Evolutionary conservation across 2,797 vertebrate genomes (phyloP).

Genomic region (Oreonectes daqikongensis): DNA sequence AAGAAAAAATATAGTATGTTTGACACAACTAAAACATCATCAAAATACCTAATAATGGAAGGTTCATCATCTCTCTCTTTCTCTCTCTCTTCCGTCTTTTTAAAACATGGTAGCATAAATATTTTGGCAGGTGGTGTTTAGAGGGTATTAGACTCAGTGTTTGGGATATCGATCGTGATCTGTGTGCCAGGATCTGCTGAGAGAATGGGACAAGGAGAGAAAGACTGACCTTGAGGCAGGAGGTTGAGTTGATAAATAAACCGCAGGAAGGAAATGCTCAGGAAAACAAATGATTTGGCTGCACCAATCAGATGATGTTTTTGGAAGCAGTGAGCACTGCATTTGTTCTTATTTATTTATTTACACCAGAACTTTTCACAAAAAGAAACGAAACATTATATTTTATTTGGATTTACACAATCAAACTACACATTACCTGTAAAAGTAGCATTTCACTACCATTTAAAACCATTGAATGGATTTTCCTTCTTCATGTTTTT

Average conservation of each 20-base stretch:
- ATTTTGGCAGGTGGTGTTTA: conserved; percentile 72
- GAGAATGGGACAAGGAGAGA: conserved; percentile 55
- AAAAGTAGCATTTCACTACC: not conserved
- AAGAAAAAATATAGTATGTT: no score
- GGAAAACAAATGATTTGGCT: conserved; percentile 51
- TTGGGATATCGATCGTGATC: conserved; percentile 66
- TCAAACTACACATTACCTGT: not conserved
- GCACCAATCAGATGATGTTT: conserved; percentile 37
- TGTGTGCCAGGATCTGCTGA: conserved; percentile 58
- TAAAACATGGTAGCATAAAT: conserved; percentile 65
- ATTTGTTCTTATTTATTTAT: not conserved
- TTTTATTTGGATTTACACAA: not conserved
- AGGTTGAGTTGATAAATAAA: conserved; percentile 66
- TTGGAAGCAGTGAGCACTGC: not conserved
- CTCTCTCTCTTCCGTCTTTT: conserved; percentile 26
- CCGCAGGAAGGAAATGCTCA: conserved; percentile 53
- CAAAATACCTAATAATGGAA: not conserved
- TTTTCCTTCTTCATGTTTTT: not conserved
- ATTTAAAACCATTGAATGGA: not conserved
- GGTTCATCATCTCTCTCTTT: conserved; percentile 19
- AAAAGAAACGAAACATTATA: not conserved
- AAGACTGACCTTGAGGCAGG: conserved; percentile 67
- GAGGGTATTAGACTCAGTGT: conserved; percentile 68
- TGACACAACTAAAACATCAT: not conserved
- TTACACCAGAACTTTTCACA: not conserved